A percentile compares a stretch with the other conserved stretches of the same genome.
Conservation (phyloP, 2,113 vertebrate genomes). For the Lycocorax pyrrhopterus region DNA sequence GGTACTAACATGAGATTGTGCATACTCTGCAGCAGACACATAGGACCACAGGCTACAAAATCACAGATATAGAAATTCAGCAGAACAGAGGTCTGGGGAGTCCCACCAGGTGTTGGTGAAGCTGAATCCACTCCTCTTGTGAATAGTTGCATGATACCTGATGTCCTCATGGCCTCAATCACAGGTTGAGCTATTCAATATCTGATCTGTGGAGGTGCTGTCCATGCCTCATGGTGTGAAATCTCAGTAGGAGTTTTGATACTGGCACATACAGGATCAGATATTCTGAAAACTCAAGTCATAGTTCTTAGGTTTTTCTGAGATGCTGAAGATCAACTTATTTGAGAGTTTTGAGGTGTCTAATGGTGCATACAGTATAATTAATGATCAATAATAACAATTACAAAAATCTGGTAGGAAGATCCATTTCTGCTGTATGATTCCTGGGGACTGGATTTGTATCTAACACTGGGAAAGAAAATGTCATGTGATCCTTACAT, state of each 20-base stretch:
- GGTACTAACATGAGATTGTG: not conserved
- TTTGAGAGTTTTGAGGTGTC: not conserved
- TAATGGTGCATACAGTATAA: not conserved
- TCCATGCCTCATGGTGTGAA: accelerated
- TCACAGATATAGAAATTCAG: not conserved
- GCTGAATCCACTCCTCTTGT: not conserved
- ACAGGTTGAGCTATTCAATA: not conserved
- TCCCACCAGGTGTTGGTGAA: not conserved
- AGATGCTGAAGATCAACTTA: not conserved
- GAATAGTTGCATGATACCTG: accelerated
- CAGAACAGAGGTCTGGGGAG: not conserved
- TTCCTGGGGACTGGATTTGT: not conserved
- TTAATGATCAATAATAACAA: not conserved
- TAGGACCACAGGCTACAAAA: too few species aligned
- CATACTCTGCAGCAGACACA: not conserved
- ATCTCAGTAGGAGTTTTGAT: not conserved
- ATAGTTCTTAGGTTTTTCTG: not conserved
- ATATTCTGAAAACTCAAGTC: not conserved
- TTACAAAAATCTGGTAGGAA: not conserved
- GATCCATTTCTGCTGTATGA: not conserved
- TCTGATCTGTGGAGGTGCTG: not conserved
- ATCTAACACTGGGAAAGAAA: not conserved
- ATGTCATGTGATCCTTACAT: not conserved
- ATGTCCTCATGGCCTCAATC: accelerated
- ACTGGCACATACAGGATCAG: not conserved